Conservation (phyloP, 1,140 invertebrate genomes). For the Caenorhabditis latens region DNA sequence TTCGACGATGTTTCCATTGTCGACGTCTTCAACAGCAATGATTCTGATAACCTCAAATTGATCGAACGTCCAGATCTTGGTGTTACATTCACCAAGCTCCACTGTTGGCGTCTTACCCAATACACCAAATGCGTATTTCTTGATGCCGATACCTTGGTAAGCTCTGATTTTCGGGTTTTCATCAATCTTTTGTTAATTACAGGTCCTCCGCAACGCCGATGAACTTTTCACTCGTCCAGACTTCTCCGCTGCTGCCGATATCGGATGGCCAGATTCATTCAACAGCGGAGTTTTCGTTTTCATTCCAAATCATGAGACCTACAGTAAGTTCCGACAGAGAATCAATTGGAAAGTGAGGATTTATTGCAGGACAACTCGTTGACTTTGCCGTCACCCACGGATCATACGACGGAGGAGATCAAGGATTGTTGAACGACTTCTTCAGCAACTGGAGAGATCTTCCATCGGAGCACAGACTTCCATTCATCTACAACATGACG, state of each 20-base stretch:
- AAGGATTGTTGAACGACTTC: slow-evolving; percentile 90
- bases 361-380: slow-evolving; percentile 81
- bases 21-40: slow-evolving; percentile 90
- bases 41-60: slow-evolving; percentile 88
- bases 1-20: slow-evolving; percentile 89
- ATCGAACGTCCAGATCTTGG: slow-evolving; percentile 91
- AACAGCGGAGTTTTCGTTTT: slow-evolving; percentile 97
- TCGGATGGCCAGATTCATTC: slow-evolving; percentile 96
- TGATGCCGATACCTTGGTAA: slow-evolving; percentile 92
- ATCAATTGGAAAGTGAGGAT: not conserved
- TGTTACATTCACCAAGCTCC: slow-evolving; percentile 94
- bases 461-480: slow-evolving; percentile 91
- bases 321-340: slow-evolving; percentile 78
- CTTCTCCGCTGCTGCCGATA: slow-evolving; percentile 91
- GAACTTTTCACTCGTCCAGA: slow-evolving; percentile 93
- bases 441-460: slow-evolving; percentile 91
- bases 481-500: slow-evolving; percentile 97
- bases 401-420: slow-evolving; percentile 87
- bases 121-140: slow-evolving; percentile 94
- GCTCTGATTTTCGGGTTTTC: not conserved
- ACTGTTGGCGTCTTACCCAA: slow-evolving; percentile 92
- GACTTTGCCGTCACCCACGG: slow-evolving; percentile 85
- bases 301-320: slow-evolving; percentile 87
- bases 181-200: not conserved
- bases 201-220: slow-evolving; percentile 85